Conservation (phyloP, 2,113 vertebrate genomes). For the Trogon melanurus region DNA sequence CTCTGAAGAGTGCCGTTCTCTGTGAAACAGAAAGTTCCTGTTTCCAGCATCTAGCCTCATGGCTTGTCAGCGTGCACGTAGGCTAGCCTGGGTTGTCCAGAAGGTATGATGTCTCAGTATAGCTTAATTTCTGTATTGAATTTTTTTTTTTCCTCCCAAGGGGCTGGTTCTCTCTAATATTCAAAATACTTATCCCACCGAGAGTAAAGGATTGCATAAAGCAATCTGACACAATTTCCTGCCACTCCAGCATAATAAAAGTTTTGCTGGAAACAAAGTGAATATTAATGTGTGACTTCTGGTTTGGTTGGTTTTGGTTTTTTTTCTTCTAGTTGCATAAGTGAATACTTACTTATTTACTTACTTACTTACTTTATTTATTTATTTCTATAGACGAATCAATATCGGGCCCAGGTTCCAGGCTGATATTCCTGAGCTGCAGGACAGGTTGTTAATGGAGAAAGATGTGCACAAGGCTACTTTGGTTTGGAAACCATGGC, state of each 20-base stretch:
- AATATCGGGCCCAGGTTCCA: constrained; percentile 88
- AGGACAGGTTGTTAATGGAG: constrained; percentile 68
- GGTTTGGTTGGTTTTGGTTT: background rate
- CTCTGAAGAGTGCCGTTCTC: background rate
- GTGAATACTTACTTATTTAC: background rate
- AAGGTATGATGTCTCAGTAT: background rate
- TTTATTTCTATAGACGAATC: constrained; percentile 79
- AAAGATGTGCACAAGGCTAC: constrained; percentile 82
- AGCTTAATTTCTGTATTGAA: background rate
- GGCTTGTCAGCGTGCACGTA: background rate
- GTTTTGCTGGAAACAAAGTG: background rate
- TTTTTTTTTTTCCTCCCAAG: background rate
- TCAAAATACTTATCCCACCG: background rate
- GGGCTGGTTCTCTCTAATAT: background rate
- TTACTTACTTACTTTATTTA: background rate
- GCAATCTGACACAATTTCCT: constrained; percentile 35
- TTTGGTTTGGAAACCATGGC: constrained; percentile 86
- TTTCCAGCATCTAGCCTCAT: background rate
- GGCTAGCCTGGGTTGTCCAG: background rate
- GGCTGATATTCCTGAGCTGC: constrained; percentile 85
- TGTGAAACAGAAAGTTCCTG: background rate
- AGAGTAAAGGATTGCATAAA: constrained; percentile 7
- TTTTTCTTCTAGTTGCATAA: background rate
- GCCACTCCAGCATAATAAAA: background rate
- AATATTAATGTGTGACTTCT: background rate